Evolutionary conservation across 2,797 vertebrate genomes (phyloP), one percentile per base, ranked within the genome.

Genomic region (Thamnophis elegans): DNA sequence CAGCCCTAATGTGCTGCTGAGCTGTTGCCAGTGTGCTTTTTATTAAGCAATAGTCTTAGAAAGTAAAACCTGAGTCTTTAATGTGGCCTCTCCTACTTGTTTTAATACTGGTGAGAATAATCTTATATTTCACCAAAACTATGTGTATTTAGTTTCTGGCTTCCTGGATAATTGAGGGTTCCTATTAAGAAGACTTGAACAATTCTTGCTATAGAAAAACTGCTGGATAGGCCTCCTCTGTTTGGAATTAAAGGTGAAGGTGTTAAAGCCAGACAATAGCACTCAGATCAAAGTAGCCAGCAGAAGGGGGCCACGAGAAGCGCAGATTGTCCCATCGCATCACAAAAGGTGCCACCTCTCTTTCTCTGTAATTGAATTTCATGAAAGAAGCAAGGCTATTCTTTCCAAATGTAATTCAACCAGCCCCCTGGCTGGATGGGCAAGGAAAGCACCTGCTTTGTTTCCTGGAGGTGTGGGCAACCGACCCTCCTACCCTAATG

Each of bases 231-330:
- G 89, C 16, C 85, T 25, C 55, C 93, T 62, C 90, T 94, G 55
- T 73, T 93, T 93, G 89, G 93, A 95, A 94, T 94, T 26, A 93
- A 94, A 96, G 96, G 85, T 95, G 90, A 96, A 95, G 97, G 93
- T 94, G 96, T 96, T 96, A 93, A 96, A 93, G 87, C 9, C 91
- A 89, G 93, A 93, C 85, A 95, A 94, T 94, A 54, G 91, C 90
- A 93, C 93, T 94, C 94, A 95, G 96, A 97, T 97, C 97, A 97
- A 98, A 98, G 97, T 94, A 96, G 94, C 96, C 93, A 93, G 95
- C 94, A 94, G 96, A 94, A 95, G 91, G 54, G 89, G 91, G 68
- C 22, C 1, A 3, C 26, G 51, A 95, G 95, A 94, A 93, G 91
- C 95, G 65, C 59, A 93, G 93, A 89, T 93, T 95, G 95, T 96